Evolutionary conservation across 2,888 invertebrate genomes (phyloP).

Genomic region (Melanophora roralis): DNA sequence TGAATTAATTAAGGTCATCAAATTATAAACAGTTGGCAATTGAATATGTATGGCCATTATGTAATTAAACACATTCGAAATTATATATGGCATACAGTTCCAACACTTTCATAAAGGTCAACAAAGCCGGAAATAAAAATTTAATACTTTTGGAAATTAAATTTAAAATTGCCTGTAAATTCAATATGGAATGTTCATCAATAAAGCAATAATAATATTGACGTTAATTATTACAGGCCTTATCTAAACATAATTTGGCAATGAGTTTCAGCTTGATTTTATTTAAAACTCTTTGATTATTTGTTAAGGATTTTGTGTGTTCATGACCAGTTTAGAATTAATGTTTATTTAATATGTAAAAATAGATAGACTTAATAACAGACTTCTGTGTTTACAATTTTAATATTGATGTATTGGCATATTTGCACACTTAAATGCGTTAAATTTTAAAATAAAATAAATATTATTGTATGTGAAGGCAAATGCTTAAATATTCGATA

Average conservation of each 20-base stretch:
- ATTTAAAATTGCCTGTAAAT: background rate
- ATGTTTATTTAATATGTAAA: conserved; percentile 34
- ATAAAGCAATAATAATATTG: background rate
- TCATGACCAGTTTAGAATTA: conserved; percentile 50
- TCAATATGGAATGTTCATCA: background rate
- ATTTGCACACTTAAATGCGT: no score
- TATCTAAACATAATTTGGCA: background rate
- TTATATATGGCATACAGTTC: background rate
- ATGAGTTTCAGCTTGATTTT: background rate
- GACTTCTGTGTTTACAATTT: background rate
- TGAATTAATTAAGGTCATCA: conserved; percentile 24
- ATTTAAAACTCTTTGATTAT: background rate
- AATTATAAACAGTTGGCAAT: conserved; percentile 23
- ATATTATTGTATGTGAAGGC: conserved; percentile 13
- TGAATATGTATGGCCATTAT: conserved; percentile 19
- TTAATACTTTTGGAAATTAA: background rate
- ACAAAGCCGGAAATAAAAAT: conserved; percentile 7
- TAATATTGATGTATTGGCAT: background rate
- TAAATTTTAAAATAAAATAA: no score
- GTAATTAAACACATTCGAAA: conserved; percentile 8
- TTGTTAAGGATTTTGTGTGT: background rate
- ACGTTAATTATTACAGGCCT: background rate
- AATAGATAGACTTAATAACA: background rate
- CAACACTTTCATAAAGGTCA: background rate
- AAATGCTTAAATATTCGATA: conserved; percentile 14